Evolutionary conservation across 2,888 invertebrate genomes (phyloP).

Genomic region (Hofmannophila pseudospretella): DNA sequence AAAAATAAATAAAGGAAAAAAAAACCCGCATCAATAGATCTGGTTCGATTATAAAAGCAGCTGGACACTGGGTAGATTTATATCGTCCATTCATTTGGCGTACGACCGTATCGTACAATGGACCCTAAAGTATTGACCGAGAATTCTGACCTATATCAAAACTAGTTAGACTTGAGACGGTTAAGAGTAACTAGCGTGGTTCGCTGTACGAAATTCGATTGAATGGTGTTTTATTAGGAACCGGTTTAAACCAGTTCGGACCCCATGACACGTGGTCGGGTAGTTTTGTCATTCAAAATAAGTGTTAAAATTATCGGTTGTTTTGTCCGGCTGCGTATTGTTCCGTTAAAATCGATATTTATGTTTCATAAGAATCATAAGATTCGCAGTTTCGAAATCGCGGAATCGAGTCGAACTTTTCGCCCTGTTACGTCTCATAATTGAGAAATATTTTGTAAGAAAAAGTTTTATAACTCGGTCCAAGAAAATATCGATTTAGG

Average conservation of each 20-base stretch:
- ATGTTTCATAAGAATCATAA: too few species aligned
- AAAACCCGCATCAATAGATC: constrained; percentile 51
- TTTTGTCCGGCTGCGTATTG: constrained; percentile 46
- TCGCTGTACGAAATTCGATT: constrained; percentile 57
- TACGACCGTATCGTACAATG: constrained; percentile 25
- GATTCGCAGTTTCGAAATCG: constrained; percentile 19
- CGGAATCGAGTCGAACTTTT: constrained; percentile 21
- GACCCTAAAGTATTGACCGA: neutral
- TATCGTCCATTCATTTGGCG: constrained; percentile 30
- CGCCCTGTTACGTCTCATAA: too few species aligned
- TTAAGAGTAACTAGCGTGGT: constrained; percentile 18
- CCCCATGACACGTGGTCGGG: constrained; percentile 69
- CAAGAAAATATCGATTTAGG: too few species aligned
- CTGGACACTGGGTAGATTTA: constrained; percentile 49
- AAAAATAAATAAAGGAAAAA: constrained; percentile 25
- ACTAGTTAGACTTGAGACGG: neutral
- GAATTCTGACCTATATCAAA: neutral
- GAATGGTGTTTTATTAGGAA: constrained; percentile 66
- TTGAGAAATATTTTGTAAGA: too few species aligned
- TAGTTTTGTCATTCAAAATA: constrained; percentile 54
- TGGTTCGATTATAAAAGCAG: constrained; percentile 45
- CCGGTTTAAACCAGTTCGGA: constrained; percentile 64
- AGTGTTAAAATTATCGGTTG: constrained; percentile 61
- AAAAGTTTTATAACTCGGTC: too few species aligned
- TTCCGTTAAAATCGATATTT: too few species aligned